Evolutionary conservation across 1,140 invertebrate species (phyloP).

Genomic region (Tetramorium parvispinum): DNA sequence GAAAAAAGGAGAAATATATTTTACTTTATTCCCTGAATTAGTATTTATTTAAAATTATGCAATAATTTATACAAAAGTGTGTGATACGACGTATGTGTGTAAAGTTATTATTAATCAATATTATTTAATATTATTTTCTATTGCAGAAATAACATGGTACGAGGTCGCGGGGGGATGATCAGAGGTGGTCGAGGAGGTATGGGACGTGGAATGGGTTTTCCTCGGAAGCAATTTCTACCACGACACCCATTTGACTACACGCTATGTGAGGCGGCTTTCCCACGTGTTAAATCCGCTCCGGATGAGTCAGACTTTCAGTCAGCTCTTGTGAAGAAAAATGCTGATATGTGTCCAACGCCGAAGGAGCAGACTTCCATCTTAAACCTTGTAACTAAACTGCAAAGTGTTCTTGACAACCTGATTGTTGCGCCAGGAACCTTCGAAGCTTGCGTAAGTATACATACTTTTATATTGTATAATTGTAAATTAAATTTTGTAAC

Average conservation of each 20-base stretch:
- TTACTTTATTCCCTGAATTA: background rate
- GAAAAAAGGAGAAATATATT: background rate
- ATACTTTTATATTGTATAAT: slow-evolving; percentile 54
- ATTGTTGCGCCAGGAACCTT: slow-evolving; percentile 97
- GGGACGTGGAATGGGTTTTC: slow-evolving; percentile 90
- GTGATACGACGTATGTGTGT: background rate
- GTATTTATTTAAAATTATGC: background rate
- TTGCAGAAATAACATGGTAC: slow-evolving; percentile 84
- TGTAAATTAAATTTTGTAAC: slow-evolving; percentile 22
- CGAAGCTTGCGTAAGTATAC: slow-evolving; percentile 95
- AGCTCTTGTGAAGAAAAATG: slow-evolving; percentile 69
- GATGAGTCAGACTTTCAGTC: slow-evolving; percentile 85
- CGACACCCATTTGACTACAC: slow-evolving; percentile 96
- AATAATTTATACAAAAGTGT: background rate
- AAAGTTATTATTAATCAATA: background rate
- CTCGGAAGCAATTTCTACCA: slow-evolving; percentile 90
- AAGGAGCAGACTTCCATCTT: slow-evolving; percentile 96
- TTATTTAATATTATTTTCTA: slow-evolving; percentile 14
- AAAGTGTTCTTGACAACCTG: slow-evolving; percentile 96
- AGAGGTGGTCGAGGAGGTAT: slow-evolving; percentile 88
- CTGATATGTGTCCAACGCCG: slow-evolving; percentile 88
- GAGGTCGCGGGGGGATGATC: slow-evolving; percentile 87
- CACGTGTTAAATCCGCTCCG: slow-evolving; percentile 92
- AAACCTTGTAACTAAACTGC: slow-evolving; percentile 97
- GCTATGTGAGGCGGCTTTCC: slow-evolving; percentile 95